Percentiles rank a stretch among this genome's conserved stretches.
Evolutionary conservation across 2,797 vertebrate species (phyloP).

Genomic region (Trematomus bernacchii): DNA sequence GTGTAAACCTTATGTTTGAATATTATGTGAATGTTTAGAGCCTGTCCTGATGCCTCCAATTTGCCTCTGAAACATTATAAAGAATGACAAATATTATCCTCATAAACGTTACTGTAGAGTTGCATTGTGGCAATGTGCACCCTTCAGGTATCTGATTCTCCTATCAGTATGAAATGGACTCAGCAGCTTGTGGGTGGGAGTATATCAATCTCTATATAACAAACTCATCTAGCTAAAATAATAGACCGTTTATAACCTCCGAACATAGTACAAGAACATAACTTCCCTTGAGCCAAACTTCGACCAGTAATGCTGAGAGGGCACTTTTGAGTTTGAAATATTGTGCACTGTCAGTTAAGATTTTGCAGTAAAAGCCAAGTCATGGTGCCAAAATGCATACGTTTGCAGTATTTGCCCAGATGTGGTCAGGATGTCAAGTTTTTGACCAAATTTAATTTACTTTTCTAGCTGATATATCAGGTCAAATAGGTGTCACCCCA

Average conservation of each 20-base stretch:
- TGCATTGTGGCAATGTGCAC: neutral
- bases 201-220: neutral
- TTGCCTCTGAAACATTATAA: neutral
- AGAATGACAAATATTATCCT: neutral
- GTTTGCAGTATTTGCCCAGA: conserved; percentile 15
- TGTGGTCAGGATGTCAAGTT: neutral
- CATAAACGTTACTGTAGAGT: neutral
- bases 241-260: neutral
- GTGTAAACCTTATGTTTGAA: neutral
- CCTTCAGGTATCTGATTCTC: neutral
- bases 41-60: neutral
- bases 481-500: conserved; percentile 1
- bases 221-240: neutral
- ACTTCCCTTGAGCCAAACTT: conserved; percentile 1
- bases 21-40: neutral
- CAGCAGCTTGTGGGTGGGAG: neutral
- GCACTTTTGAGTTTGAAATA: conserved; percentile 26
- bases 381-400: neutral
- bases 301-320: neutral
- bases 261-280: neutral
- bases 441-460: neutral
- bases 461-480: conserved; percentile 5
- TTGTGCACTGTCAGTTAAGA: neutral
- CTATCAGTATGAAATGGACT: neutral
- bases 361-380: conserved; percentile 12